Percentiles rank a stretch among this genome's conserved stretches.
Conservation (phyloP, 2,113 vertebrate genomes). For the Anolis sagrei region DNA sequence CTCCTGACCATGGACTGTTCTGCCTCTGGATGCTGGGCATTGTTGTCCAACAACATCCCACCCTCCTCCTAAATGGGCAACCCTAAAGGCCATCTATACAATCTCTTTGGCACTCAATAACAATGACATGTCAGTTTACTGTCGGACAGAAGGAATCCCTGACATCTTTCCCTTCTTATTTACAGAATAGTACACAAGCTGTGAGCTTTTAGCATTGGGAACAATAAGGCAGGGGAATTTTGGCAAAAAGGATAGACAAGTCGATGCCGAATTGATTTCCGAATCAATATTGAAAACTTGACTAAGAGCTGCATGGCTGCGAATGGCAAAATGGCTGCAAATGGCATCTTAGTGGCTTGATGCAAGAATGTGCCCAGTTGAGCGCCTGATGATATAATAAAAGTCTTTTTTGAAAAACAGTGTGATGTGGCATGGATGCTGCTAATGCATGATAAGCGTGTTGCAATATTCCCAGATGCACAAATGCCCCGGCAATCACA, state of each 20-base stretch:
- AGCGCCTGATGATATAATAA: neutral
- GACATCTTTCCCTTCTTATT: neutral
- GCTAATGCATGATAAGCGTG: neutral
- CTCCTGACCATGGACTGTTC: too few species aligned
- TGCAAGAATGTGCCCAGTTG: neutral
- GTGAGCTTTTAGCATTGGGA: neutral
- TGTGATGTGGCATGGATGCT: neutral
- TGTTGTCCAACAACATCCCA: neutral
- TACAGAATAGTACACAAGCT: neutral
- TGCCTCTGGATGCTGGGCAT: too few species aligned
- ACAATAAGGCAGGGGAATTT: neutral
- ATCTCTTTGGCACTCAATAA: neutral
- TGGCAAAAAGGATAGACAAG: neutral
- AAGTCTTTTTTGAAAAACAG: neutral
- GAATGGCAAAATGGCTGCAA: neutral
- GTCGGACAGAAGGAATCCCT: neutral
- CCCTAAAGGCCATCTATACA: neutral
- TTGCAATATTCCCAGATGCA: neutral
- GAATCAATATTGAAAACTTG: neutral
- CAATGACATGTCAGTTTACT: neutral
- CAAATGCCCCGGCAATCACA: neutral
- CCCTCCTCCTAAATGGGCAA: constrained; percentile 47
- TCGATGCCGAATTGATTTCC: neutral
- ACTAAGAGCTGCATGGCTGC: neutral
- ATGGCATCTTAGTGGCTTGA: neutral